Evolutionary conservation across 23 tunicate genomes (phyloP).

Genomic region (Ciona savignyi): DNA sequence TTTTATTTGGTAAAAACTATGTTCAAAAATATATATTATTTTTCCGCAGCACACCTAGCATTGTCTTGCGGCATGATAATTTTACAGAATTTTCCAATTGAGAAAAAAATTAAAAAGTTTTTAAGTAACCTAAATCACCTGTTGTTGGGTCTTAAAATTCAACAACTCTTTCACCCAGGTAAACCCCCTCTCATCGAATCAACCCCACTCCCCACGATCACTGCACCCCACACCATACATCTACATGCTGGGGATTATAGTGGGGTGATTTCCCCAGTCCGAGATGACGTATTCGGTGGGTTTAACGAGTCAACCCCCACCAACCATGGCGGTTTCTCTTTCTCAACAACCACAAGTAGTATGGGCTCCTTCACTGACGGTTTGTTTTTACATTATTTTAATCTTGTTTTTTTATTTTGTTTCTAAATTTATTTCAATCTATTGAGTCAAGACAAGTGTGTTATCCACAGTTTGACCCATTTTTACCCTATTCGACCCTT

Average conservation of each 20-base stretch:
- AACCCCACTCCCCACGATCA: neutral
- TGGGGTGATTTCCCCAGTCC: constrained; percentile 22
- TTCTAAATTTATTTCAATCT: too few relatives aligned
- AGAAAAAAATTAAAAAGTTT: too few relatives aligned
- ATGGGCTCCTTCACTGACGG: constrained; percentile 72
- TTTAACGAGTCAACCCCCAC: constrained; percentile 6
- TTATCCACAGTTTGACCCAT: neutral
- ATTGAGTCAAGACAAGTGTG: neutral
- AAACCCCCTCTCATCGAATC: neutral
- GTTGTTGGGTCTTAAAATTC: neutral
- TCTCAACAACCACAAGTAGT: constrained; percentile 21
- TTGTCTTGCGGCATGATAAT: too few relatives aligned
- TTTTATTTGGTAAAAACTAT: too few relatives aligned
- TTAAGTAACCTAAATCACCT: too few relatives aligned
- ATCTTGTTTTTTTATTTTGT: neutral
- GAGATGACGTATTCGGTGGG: constrained; percentile 35
- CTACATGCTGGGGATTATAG: constrained; percentile 17
- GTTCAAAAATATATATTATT: too few relatives aligned
- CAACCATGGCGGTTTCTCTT: constrained; percentile 7
- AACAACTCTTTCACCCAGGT: neutral
- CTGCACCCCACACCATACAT: neutral
- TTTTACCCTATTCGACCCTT: neutral
- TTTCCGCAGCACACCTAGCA: too few relatives aligned
- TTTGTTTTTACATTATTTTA: neutral
- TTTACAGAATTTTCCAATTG: too few relatives aligned